A percentile compares a stretch with the other conserved stretches of the same genome.
phyloP scores from a whole-genome alignment of 2,888 invertebrate genomes.

The Hipparchia semele region DNA sequence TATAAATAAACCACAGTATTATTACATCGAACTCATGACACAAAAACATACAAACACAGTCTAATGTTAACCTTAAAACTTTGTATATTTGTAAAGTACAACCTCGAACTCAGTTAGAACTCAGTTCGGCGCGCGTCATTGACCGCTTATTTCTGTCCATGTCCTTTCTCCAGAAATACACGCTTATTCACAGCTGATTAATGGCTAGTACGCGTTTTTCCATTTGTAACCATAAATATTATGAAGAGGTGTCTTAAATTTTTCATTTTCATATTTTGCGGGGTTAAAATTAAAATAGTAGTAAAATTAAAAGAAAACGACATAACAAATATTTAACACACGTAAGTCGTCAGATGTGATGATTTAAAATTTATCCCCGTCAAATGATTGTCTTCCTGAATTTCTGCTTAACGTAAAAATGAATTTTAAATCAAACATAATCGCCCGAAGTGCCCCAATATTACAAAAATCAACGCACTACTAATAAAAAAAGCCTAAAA shows the following conservation, averaged over 20 bases:
- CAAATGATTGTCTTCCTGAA: constrained; percentile 21
- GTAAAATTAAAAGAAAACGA: constrained; percentile 5
- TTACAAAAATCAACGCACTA: constrained; percentile 27
- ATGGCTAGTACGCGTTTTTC: constrained; percentile 27
- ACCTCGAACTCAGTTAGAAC: constrained; percentile 25
- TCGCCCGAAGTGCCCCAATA: constrained; percentile 21
- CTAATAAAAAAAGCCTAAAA: not conserved
- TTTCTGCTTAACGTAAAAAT: constrained; percentile 17
- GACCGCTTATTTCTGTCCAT: constrained; percentile 70
- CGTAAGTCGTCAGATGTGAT: not conserved
- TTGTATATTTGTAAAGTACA: constrained; percentile 18
- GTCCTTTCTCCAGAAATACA: constrained; percentile 70
- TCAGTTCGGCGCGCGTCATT: constrained; percentile 55
- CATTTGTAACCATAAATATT: constrained; percentile 25
- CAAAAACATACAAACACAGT: constrained; percentile 15
- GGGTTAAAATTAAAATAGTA: no score
- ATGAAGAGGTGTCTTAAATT: constrained; percentile 4
- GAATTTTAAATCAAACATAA: constrained; percentile 24
- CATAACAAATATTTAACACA: constrained; percentile 2
- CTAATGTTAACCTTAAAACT: constrained; percentile 19
- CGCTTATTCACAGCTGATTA: constrained; percentile 41
- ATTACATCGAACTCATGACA: constrained; percentile 16
- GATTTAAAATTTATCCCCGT: constrained; percentile 12
- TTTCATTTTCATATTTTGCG: not conserved
- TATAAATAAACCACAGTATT: constrained; percentile 24